These are phyloP conservation scores for Seriola rivoliana DNA, from an alignment of 2,113 vertebrate genomes.

Conservation along the genomic window DNA sequence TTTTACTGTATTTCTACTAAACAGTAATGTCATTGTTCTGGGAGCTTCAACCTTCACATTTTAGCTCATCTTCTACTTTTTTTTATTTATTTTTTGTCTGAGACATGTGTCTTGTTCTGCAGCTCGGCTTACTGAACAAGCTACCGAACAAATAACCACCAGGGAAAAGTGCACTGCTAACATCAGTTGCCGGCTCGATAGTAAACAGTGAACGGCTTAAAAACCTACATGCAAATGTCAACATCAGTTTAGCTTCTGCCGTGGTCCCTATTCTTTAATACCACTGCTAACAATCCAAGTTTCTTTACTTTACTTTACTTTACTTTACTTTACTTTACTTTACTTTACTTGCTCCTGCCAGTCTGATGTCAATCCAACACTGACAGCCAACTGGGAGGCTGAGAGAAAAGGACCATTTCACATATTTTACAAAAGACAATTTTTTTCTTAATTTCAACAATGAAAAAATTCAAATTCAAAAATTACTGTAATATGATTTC, in stretches of 20 bases:
- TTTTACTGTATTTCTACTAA: too few species aligned
- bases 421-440: not conserved
- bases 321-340: not conserved
- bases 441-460: not conserved
- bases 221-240: constrained; percentile 12
- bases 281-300: not conserved
- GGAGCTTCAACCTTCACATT: too few species aligned
- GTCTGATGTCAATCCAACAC: not conserved
- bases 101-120: not conserved
- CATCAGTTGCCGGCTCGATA: not conserved
- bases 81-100: too few species aligned
- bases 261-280: not conserved
- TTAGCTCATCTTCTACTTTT: too few species aligned
- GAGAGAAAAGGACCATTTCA: not conserved
- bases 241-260: not conserved
- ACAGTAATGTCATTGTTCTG: too few species aligned
- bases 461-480: not conserved
- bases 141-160: constrained; percentile 6
- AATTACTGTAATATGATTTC: not conserved
- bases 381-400: not conserved
- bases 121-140: constrained; percentile 3
- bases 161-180: not conserved
- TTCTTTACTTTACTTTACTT: not conserved
- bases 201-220: not conserved
- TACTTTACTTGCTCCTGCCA: too few species aligned